A percentile compares a stretch with the other conserved stretches of the same genome.
Evolutionary conservation across 2,888 invertebrate species (phyloP).

Genomic region (Lithophane ornitopus): DNA sequence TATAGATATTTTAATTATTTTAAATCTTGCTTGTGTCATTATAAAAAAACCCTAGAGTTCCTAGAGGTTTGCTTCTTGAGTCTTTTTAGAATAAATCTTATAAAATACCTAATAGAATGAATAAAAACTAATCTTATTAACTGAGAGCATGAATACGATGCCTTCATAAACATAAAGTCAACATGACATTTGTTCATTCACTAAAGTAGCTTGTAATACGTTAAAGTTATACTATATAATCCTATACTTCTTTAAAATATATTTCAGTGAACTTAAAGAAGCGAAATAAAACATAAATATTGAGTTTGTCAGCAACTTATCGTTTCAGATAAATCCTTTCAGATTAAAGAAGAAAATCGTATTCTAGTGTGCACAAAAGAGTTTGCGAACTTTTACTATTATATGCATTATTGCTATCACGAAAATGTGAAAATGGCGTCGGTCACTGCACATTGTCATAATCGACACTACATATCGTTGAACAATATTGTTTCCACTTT

Average conservation of each 20-base stretch:
- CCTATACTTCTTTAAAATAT: slow-evolving; percentile 11
- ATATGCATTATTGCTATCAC: slow-evolving; percentile 7
- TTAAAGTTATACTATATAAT: too few relatives aligned
- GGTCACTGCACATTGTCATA: not conserved
- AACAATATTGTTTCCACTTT: not conserved
- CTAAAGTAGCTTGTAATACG: too few relatives aligned
- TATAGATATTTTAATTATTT: too few relatives aligned
- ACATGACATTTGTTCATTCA: not conserved
- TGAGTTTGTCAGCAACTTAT: slow-evolving; percentile 42
- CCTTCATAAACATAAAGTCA: not conserved
- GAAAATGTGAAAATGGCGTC: slow-evolving; percentile 20
- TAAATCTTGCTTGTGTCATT: too few relatives aligned
- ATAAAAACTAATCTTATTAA: not conserved
- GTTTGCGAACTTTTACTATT: slow-evolving; percentile 9
- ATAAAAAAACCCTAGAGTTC: not conserved
- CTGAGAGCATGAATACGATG: not conserved
- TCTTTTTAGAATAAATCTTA: not conserved
- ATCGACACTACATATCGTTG: not conserved
- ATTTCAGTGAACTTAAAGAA: slow-evolving; percentile 20
- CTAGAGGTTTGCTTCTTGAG: not conserved
- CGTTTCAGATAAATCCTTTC: slow-evolving; percentile 28
- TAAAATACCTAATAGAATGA: not conserved
- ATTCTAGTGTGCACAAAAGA: slow-evolving; percentile 24
- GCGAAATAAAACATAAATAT: slow-evolving; percentile 38
- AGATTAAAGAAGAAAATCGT: slow-evolving; percentile 23